A percentile compares a stretch with the other conserved stretches of the same genome.
Evolutionary conservation across 2,888 invertebrate genomes (phyloP).

Genomic region (Cataglyphis albicans): DNA sequence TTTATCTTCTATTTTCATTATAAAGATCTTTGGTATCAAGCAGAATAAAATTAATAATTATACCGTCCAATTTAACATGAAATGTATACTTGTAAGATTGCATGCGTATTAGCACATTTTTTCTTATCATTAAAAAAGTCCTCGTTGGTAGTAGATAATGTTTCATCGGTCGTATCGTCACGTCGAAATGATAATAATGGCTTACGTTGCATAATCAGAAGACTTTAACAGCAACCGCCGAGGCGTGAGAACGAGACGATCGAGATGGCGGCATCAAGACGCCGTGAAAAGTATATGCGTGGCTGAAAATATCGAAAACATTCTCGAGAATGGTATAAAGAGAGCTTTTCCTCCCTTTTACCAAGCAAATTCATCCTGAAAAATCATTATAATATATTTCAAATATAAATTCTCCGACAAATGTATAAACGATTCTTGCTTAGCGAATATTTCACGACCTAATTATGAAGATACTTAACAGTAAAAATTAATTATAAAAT

Average conservation of each 20-base stretch:
- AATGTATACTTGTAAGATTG: not conserved
- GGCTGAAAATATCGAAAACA: slow-evolving; percentile 40
- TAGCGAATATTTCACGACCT: slow-evolving; percentile 1
- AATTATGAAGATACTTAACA: slow-evolving; percentile 36
- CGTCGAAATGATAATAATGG: slow-evolving; percentile 40
- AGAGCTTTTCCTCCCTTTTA: slow-evolving; percentile 5
- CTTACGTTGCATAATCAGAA: slow-evolving; percentile 45
- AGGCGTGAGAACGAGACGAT: slow-evolving; percentile 37
- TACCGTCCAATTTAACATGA: slow-evolving; percentile 6
- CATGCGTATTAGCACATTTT: not conserved
- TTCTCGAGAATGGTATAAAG: slow-evolving; percentile 21
- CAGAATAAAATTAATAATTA: slow-evolving; percentile 12
- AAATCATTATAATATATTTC: slow-evolving; percentile 14
- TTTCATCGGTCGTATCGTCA: slow-evolving; percentile 7
- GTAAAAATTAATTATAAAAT: slow-evolving; percentile 15
- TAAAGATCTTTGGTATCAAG: not conserved
- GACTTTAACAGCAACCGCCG: slow-evolving; percentile 39
- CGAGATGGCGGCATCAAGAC: slow-evolving; percentile 32
- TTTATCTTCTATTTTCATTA: not conserved
- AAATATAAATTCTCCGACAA: not conserved
- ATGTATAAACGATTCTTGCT: slow-evolving; percentile 24
- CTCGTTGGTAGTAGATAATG: not conserved
- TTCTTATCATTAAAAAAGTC: slow-evolving; percentile 6
- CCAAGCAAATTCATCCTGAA: not conserved
- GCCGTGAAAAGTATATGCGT: slow-evolving; percentile 25